phyloP scores from a whole-genome alignment of 2,888 invertebrate species.

The Magallana nippona region DNA sequence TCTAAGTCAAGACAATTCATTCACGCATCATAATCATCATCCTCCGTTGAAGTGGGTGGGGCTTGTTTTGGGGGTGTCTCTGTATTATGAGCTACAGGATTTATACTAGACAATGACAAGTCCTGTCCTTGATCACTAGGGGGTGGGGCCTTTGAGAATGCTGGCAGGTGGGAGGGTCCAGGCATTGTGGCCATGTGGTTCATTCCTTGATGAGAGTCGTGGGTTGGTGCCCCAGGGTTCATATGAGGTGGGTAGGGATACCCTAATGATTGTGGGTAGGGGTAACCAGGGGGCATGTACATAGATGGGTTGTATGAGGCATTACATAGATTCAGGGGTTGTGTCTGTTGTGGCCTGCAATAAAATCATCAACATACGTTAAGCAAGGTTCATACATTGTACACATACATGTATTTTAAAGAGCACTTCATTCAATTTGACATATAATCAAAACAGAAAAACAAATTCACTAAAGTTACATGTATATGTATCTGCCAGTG shows the following conservation, averaged over 20 bases:
- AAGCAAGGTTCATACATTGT: neutral
- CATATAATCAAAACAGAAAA: too few species aligned
- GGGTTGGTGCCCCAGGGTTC: conserved; percentile 1
- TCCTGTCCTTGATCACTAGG: conserved; percentile 23
- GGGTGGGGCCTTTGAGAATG: conserved; percentile 2
- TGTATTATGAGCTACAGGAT: neutral
- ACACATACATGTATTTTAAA: neutral
- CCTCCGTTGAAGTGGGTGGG: neutral
- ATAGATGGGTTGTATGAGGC: conserved; percentile 11
- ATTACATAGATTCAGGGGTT: conserved; percentile 34
- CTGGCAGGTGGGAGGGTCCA: conserved; percentile 26
- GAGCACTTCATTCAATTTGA: neutral
- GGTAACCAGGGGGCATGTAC: conserved; percentile 11
- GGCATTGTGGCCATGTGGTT: conserved; percentile 8
- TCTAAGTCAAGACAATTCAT: neutral
- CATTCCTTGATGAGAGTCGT: conserved; percentile 22
- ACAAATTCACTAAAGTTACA: too few species aligned
- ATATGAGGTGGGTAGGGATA: conserved; percentile 28
- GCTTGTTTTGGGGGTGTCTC: neutral
- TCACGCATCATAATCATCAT: conserved; percentile 22
- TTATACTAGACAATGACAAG: neutral
- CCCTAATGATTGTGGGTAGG: conserved; percentile 13
- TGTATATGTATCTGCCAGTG: neutral
- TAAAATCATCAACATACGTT: neutral
- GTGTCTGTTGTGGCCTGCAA: conserved; percentile 34